phyloP scores from a whole-genome alignment of 2,113 vertebrate species.

The Ictidomys tridecemlineatus region DNA sequence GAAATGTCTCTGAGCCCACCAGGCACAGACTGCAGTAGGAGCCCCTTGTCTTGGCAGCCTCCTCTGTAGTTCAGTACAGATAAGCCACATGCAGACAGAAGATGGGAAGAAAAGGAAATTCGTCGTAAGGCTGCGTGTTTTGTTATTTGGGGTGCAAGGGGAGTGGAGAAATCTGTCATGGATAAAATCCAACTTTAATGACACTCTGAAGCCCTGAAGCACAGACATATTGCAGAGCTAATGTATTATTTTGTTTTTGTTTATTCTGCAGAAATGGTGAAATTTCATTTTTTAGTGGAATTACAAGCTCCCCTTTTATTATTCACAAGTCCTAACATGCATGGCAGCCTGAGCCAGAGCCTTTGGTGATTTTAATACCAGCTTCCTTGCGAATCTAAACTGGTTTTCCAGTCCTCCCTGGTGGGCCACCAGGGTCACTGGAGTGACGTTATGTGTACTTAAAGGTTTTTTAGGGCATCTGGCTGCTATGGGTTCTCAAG shows the following conservation, averaged over 20 bases:
- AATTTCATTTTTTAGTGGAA: constrained; percentile 88
- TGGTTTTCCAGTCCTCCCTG: constrained; percentile 88
- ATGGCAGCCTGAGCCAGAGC: constrained; percentile 80
- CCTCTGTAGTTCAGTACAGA: constrained; percentile 62
- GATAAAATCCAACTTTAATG: constrained; percentile 88
- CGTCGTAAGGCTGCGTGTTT: constrained; percentile 77
- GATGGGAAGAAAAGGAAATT: constrained; percentile 79
- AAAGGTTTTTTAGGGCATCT: constrained; percentile 81
- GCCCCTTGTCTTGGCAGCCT: constrained; percentile 76
- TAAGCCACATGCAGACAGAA: constrained; percentile 81
- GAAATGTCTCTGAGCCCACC: constrained; percentile 36
- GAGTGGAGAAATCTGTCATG: constrained; percentile 82
- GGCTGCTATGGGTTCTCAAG: constrained; percentile 78
- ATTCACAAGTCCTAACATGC: constrained; percentile 85
- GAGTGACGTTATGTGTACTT: constrained; percentile 78
- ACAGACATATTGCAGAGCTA: constrained; percentile 86
- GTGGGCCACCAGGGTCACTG: constrained; percentile 77
- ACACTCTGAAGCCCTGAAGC: constrained; percentile 80
- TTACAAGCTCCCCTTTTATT: constrained; percentile 83
- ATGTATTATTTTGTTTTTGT: constrained; percentile 90
- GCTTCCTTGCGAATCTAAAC: constrained; percentile 87
- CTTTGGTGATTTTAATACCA: constrained; percentile 82
- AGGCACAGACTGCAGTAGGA: constrained; percentile 61
- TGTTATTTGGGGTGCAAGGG: constrained; percentile 75
- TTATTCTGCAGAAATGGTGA: constrained; percentile 90